Base-by-base conservation (phyloP, 2,113 vertebrate genomes). In the Tringa solitaria region DNA sequence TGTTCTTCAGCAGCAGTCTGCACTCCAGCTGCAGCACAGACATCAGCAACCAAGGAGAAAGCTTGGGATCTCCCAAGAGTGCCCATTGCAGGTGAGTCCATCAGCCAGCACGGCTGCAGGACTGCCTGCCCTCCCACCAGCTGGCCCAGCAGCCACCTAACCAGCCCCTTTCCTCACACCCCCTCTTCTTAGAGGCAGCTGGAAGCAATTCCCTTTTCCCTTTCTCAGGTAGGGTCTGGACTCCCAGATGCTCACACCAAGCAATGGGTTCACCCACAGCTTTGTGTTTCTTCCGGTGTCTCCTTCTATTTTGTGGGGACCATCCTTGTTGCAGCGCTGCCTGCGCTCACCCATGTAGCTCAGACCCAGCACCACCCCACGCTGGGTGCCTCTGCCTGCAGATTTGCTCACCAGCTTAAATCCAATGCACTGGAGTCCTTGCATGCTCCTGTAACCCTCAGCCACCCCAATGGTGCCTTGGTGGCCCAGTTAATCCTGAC, bases 381-480 rank as follows among this genome's bases (percentile, higher is more conserved):
- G 9, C 57, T 21, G 26, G 12, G 59, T 35, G 15, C 53, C 60
- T 67, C 69, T 41, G 8, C 54, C 23, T 39, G 50, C 0, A 0
- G 37, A 20, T 46, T 74, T 73, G 8, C 28, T 74, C 16, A 28
- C 13, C 2, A 2, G 24, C 18, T 61, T 45, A 28, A 51, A 23
- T 39, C 4, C 4, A n/a, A 39, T 32, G 13, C 18, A 1, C 39
- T 27, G 57, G 28, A 75, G 41, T 53, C 70, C 67, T 72, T n/a
- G 12, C 43, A 16, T 5, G 8, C 32, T 79, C 33, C 72, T 39
- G 27, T 15, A 60, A 92, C 33, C 39, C 54, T 70, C 89, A 61
- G 28, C 8, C 39, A 56, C 18, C 41, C n/a, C 26, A 64, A 0
- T 2, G 2, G 14, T 35, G 33, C 59, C 59, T 68, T 3, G 0